Evolutionary conservation across 2,113 vertebrate species (phyloP).

Genomic region (Platichthys stellatus): DNA sequence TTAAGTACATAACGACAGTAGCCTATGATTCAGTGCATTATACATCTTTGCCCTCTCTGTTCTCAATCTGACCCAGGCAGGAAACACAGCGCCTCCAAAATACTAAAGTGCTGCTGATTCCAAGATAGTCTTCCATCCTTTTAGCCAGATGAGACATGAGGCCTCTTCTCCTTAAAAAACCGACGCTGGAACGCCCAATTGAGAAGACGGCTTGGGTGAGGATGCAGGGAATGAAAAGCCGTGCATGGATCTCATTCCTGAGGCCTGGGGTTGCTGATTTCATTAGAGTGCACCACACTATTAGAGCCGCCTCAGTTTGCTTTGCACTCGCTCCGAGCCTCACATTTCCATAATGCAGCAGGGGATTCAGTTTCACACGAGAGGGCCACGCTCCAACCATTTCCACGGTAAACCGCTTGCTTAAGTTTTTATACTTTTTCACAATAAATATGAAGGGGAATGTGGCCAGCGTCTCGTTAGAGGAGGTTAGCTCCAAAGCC

Average conservation of each 20-base stretch:
- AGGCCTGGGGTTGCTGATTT: constrained; percentile 80
- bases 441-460: constrained; percentile 78
- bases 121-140: constrained; percentile 65
- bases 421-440: constrained; percentile 79
- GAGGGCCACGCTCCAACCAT: constrained; percentile 70
- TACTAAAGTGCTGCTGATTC: constrained; percentile 69
- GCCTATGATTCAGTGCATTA: constrained; percentile 62
- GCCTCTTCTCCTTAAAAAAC: constrained; percentile 61
- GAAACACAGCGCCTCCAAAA: constrained; percentile 56
- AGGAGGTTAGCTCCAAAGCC: constrained; percentile 57
- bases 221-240: constrained; percentile 68
- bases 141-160: constrained; percentile 67
- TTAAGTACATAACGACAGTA: constrained; percentile 57
- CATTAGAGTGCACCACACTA: constrained; percentile 78
- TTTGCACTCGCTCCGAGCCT: constrained; percentile 67
- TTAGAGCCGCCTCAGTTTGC: constrained; percentile 80
- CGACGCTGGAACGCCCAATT: constrained; percentile 50
- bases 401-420: constrained; percentile 75
- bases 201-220: constrained; percentile 70
- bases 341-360: constrained; percentile 78
- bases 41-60: constrained; percentile 50
- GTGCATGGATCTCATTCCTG: constrained; percentile 72
- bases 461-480: constrained; percentile 58
- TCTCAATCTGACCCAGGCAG: constrained; percentile 65
- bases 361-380: constrained; percentile 77